These are phyloP conservation scores for Sebastes kiyomatsui DNA, from an alignment of 2,797 vertebrate genomes.

Conservation along the genomic window DNA sequence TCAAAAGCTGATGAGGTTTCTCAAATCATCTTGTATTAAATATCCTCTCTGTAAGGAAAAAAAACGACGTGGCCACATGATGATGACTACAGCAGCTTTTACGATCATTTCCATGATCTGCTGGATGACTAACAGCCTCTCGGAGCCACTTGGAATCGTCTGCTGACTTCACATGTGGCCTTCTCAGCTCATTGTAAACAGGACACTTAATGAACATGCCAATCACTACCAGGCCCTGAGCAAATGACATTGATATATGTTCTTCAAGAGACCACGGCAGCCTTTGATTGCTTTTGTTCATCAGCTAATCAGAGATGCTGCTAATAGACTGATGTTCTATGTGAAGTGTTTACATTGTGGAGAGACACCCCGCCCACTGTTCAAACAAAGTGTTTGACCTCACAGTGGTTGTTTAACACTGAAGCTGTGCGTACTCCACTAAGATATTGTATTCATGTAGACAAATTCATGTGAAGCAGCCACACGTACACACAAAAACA, in stretches of 20 bases:
- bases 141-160: slow-evolving; percentile 12
- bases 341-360: slow-evolving; percentile 31
- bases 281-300: slow-evolving; percentile 31
- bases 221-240: slow-evolving; percentile 17
- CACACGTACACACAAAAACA: background rate
- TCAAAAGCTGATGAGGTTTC: slow-evolving; percentile 33
- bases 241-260: slow-evolving; percentile 13
- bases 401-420: slow-evolving; percentile 27
- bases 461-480: slow-evolving; percentile 2
- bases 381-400: slow-evolving; percentile 42
- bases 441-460: background rate
- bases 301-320: slow-evolving; percentile 40
- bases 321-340: slow-evolving; percentile 23
- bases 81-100: slow-evolving; percentile 40
- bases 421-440: background rate
- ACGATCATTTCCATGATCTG: slow-evolving; percentile 5
- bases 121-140: slow-evolving; percentile 32
- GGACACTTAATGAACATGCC: slow-evolving; percentile 28
- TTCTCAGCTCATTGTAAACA: slow-evolving; percentile 42
- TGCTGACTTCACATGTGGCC: slow-evolving; percentile 37
- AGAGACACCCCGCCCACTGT: slow-evolving; percentile 11
- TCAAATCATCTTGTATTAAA: slow-evolving; percentile 1
- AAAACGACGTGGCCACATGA: slow-evolving; percentile 7
- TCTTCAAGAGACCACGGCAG: background rate
- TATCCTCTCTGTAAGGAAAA: background rate